phyloP scores from a whole-genome alignment of 2,113 vertebrate genomes.

The Puntigrus tetrazona region DNA sequence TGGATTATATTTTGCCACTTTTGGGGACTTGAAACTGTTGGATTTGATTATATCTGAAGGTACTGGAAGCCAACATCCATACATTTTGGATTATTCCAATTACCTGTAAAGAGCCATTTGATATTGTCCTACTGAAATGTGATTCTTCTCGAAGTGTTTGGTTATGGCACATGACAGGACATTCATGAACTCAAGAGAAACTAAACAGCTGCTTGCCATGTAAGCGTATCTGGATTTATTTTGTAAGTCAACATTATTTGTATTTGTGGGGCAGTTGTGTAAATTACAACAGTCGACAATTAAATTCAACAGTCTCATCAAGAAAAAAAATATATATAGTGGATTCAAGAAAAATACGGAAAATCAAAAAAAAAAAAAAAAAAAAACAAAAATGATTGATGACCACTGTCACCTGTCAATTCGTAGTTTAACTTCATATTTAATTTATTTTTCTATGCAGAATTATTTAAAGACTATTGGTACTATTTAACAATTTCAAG shows the following conservation, averaged over 20 bases:
- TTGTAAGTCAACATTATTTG: constrained; percentile 97
- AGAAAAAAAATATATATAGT: constrained; percentile 25
- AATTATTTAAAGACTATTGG: constrained; percentile 78
- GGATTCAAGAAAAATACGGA: constrained; percentile 41
- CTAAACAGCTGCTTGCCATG: constrained; percentile 94
- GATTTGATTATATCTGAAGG: constrained; percentile 56
- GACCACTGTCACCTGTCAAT: constrained; percentile 71
- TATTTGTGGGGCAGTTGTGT: constrained; percentile 99
- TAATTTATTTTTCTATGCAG: constrained; percentile 84
- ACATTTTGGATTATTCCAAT: constrained; percentile 55
- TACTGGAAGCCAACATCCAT: constrained; percentile 57
- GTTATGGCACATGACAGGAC: constrained; percentile 73
- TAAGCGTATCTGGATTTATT: constrained; percentile 99
- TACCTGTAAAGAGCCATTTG: constrained; percentile 80
- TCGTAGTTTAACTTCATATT: constrained; percentile 75
- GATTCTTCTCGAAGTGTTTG: constrained; percentile 75
- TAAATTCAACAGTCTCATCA: constrained; percentile 60
- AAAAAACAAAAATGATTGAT: constrained; percentile 55
- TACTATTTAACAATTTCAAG: constrained; percentile 72
- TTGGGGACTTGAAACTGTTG: constrained; percentile 65
- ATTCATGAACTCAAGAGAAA: constrained; percentile 75
- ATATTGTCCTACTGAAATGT: constrained; percentile 77
- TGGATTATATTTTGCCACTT: constrained; percentile 82
- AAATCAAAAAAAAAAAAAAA: constrained; percentile 26
- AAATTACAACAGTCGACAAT: constrained; percentile 80